Evolutionary conservation across 2,797 vertebrate species (phyloP).

Genomic region (Morelia viridis): DNA sequence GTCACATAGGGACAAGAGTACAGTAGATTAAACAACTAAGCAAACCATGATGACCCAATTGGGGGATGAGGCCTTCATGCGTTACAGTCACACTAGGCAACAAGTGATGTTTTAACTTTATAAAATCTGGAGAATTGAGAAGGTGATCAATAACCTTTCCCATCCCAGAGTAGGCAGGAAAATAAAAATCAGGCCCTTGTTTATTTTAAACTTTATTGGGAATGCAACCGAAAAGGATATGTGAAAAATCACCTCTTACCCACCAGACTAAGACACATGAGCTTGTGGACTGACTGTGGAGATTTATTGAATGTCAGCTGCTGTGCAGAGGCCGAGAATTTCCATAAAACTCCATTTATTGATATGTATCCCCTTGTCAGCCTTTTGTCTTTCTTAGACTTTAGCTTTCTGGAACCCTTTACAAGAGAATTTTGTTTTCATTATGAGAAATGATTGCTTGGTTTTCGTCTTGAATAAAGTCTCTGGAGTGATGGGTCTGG

Average conservation of each 20-base stretch:
- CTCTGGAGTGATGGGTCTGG: constrained; percentile 3
- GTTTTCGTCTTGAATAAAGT: background rate
- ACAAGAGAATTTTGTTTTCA: constrained; percentile 16
- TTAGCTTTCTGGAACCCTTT: constrained; percentile 30
- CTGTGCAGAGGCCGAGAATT: constrained; percentile 4
- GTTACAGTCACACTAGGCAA: background rate
- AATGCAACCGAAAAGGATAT: background rate
- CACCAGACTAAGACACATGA: background rate
- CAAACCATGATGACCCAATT: background rate
- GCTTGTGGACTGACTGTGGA: fast-evolving
- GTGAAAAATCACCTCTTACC: background rate
- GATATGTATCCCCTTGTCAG: constrained; percentile 19
- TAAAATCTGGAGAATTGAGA: background rate
- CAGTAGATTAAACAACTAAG: background rate
- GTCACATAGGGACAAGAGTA: no score
- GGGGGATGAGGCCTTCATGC: background rate
- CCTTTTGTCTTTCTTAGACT: constrained; percentile 32
- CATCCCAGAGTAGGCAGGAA: fast-evolving
- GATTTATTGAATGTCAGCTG: background rate
- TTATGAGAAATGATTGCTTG: constrained; percentile 27
- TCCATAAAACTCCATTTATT: constrained; percentile 24
- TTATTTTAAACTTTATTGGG: constrained; percentile 4
- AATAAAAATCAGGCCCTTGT: fast-evolving
- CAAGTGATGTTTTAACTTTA: background rate
- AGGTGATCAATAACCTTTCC: background rate